Percentiles rank a stretch among this genome's conserved stretches.
Evolutionary conservation across 2,888 invertebrate genomes (phyloP).

Genomic region (Hydroisotoma schaefferi): DNA sequence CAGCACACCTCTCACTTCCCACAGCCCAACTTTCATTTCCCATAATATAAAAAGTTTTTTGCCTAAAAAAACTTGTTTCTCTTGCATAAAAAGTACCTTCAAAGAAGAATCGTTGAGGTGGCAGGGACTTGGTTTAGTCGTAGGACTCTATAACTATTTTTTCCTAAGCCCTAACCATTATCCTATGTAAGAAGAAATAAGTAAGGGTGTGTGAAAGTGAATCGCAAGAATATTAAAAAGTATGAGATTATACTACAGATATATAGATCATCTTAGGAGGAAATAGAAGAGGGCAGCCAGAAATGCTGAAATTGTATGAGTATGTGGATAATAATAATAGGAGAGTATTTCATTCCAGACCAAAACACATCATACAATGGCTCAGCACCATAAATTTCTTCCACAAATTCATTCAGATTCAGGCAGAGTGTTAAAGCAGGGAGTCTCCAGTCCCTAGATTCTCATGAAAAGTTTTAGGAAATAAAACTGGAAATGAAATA

Average conservation of each 20-base stretch:
- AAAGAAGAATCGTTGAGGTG: too few relatives aligned
- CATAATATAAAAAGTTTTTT: slow-evolving; percentile 26
- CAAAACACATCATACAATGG: slow-evolving; percentile 17
- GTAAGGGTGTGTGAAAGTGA: too few relatives aligned
- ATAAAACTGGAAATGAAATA: slow-evolving; percentile 19
- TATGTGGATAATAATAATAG: slow-evolving; percentile 13
- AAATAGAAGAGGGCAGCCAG: too few relatives aligned
- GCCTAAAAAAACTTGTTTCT: slow-evolving; percentile 18
- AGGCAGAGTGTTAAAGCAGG: slow-evolving; percentile 15
- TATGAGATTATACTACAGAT: too few relatives aligned
- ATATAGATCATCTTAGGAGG: too few relatives aligned
- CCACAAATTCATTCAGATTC: slow-evolving; percentile 24
- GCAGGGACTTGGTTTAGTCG: too few relatives aligned
- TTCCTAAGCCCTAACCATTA: slow-evolving; percentile 6
- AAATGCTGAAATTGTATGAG: too few relatives aligned
- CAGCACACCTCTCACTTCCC: slow-evolving; percentile 13
- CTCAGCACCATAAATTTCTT: slow-evolving; percentile 11
- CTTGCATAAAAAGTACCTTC: slow-evolving; percentile 14
- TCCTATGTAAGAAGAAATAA: too few relatives aligned
- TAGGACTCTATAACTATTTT: background rate
- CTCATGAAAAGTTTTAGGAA: slow-evolving; percentile 14
- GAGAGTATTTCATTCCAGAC: slow-evolving; percentile 12
- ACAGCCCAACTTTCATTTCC: slow-evolving; percentile 25
- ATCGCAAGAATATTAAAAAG: too few relatives aligned
- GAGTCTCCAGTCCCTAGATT: slow-evolving; percentile 7